phyloP scores from a whole-genome alignment of 2,113 vertebrate species.

The Pygoscelis adeliae region DNA sequence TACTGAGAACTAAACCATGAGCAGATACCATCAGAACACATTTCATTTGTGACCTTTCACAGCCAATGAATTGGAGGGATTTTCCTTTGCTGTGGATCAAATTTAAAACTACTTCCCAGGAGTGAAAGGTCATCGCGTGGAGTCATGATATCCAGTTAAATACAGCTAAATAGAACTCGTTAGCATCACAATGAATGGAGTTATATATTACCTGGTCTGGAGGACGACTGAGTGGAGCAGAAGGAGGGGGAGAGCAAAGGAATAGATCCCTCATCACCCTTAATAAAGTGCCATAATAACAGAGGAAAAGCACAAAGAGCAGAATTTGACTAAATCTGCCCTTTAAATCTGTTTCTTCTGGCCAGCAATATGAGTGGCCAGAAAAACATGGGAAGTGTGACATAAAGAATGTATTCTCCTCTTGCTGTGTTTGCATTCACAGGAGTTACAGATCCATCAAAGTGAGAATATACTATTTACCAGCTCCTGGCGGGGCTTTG shows the following conservation, averaged over 20 bases:
- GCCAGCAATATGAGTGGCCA: constrained; percentile 63
- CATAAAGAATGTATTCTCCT: constrained; percentile 71
- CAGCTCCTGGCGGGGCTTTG: constrained; percentile 74
- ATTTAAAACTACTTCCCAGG: constrained; percentile 84
- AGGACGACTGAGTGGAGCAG: constrained; percentile 54
- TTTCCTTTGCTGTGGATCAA: constrained; percentile 80
- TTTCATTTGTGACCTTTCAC: constrained; percentile 84
- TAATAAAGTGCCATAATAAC: constrained; percentile 47
- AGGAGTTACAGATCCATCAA: constrained; percentile 49
- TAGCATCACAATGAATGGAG: constrained; percentile 82
- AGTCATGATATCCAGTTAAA: constrained; percentile 84
- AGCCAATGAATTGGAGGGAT: constrained; percentile 81
- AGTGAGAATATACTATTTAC: constrained; percentile 71
- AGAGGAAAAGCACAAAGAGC: constrained; percentile 50
- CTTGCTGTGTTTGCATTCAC: constrained; percentile 61
- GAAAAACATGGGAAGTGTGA: constrained; percentile 34
- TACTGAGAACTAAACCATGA: constrained; percentile 77
- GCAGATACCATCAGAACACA: constrained; percentile 84
- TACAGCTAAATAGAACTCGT: constrained; percentile 82
- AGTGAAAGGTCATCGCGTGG: constrained; percentile 78
- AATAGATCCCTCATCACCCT: constrained; percentile 57
- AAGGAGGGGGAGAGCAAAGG: constrained; percentile 1
- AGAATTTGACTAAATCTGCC: constrained; percentile 65
- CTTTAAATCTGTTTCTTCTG: constrained; percentile 60
- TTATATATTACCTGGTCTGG: constrained; percentile 79